Evolutionary conservation across 2,797 vertebrate genomes (phyloP).

Genomic region (Micromesistius poutassou): DNA sequence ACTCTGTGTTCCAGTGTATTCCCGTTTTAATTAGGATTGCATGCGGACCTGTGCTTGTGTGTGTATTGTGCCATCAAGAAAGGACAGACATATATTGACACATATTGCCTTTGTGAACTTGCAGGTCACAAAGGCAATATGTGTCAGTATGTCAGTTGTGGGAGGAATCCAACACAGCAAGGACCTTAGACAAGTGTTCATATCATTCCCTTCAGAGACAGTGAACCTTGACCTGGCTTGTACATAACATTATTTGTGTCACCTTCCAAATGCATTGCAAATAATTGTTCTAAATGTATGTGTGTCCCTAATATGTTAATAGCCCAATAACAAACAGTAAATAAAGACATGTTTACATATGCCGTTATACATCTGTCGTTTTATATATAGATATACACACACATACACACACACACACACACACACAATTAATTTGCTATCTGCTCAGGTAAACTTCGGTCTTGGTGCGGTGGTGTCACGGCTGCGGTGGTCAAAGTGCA

Average conservation of each 20-base stretch:
- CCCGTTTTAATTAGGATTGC: background rate
- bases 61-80: background rate
- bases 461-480: slow-evolving; percentile 48
- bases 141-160: no score
- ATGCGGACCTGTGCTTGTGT: background rate
- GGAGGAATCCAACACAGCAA: background rate
- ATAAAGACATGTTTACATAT: background rate
- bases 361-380: no score
- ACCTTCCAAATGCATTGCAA: background rate
- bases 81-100: background rate
- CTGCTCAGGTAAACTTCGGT: slow-evolving; percentile 49
- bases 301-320: background rate
- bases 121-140: no score
- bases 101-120: background rate
- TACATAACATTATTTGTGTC: background rate
- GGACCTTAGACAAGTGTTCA: background rate
- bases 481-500: slow-evolving; percentile 58
- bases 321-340: background rate
- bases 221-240: background rate
- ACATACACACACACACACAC: background rate
- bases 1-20: background rate
- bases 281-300: background rate
- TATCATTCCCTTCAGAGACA: background rate
- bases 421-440: background rate
- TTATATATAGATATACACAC: no score